phyloP scores from a whole-genome alignment of 2,113 vertebrate genomes.

The Daboia siamensis region DNA sequence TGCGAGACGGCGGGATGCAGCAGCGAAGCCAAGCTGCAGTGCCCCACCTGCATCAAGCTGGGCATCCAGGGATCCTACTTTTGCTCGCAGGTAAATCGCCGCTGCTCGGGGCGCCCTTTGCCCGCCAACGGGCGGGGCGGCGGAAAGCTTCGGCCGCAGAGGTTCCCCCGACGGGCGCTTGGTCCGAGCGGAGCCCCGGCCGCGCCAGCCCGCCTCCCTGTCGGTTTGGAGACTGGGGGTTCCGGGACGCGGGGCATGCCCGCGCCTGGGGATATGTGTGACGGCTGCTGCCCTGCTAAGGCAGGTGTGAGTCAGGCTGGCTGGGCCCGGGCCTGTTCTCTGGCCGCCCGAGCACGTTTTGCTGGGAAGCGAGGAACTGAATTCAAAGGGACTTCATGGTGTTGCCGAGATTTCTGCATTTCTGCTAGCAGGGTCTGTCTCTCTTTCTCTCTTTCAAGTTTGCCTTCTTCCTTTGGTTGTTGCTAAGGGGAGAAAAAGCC shows the following conservation, averaged over 20 bases:
- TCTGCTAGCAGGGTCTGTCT: background rate
- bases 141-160: background rate
- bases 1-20: constrained; percentile 91
- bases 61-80: constrained; percentile 96
- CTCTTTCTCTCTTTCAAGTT: background rate
- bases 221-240: background rate
- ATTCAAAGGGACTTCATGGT: too few relatives aligned
- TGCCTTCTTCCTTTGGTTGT: background rate
- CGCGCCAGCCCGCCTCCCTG: background rate
- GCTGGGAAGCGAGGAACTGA: background rate
- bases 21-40: constrained; percentile 94
- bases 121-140: background rate
- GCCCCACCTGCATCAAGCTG: constrained; percentile 96
- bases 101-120: background rate
- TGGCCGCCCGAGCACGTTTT: background rate
- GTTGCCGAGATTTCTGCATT: background rate
- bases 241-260: background rate
- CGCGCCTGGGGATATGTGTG: background rate
- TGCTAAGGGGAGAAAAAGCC: background rate
- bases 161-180: background rate
- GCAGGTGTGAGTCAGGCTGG: background rate
- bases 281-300: background rate
- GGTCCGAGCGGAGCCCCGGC: background rate
- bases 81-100: constrained; percentile 89
- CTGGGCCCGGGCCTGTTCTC: background rate